Evolutionary conservation across 1,140 invertebrate species (phyloP).

Genomic region (Cherax quadricarinatus): DNA sequence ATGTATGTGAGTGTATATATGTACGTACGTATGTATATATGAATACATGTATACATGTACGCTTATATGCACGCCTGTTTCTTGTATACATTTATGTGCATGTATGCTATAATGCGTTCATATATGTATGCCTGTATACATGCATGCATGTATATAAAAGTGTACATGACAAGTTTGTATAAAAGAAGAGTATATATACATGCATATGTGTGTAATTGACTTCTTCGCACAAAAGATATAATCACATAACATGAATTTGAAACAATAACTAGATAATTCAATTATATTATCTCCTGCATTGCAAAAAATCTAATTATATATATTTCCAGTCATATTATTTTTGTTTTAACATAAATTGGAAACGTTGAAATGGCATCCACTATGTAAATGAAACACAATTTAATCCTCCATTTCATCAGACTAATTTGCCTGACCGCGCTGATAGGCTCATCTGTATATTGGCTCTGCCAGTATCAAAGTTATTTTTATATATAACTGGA

Average conservation of each 20-base stretch:
- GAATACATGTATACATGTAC: background rate
- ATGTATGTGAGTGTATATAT: background rate
- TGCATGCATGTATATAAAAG: too few species aligned
- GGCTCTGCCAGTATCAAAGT: too few species aligned
- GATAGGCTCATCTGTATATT: background rate
- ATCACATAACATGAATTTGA: too few species aligned
- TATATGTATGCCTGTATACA: too few species aligned
- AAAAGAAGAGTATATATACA: background rate
- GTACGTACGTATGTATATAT: background rate
- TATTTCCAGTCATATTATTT: background rate
- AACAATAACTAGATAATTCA: background rate
- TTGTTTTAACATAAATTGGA: background rate
- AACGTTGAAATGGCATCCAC: background rate
- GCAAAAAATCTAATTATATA: background rate
- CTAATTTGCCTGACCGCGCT: background rate
- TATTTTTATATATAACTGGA: too few species aligned
- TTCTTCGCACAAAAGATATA: too few species aligned
- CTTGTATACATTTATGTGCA: too few species aligned
- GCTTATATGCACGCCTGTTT: background rate
- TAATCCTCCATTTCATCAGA: constrained; percentile 1
- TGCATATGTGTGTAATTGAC: background rate
- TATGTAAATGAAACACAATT: constrained; percentile 17
- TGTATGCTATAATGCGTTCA: too few species aligned
- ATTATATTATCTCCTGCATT: background rate
- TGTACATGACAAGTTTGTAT: too few species aligned